Base-by-base conservation (phyloP, 2,888 invertebrate species). In the Agonopterix alstromeriana region DNA sequence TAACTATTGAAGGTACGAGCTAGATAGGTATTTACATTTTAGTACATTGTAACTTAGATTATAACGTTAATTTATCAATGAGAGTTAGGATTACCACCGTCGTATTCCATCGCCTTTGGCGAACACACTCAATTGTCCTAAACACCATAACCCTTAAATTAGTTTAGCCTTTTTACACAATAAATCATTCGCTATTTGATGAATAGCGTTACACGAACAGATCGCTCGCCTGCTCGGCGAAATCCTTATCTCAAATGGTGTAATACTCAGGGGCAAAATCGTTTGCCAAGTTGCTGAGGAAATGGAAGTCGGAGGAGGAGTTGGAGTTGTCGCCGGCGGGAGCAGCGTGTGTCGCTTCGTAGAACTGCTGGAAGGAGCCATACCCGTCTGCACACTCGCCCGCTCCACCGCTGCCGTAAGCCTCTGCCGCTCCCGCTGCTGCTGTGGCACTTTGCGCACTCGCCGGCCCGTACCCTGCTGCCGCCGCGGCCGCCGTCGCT, bases 251-350 rank as follows among this genome's bases (percentile, higher is more conserved):
- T 89, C 89, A 90, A 82, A 90, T 90, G 75, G 89, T 89, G 79
- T 97, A 97, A 79, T 97, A 97, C 80, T 97, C 97, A 8, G 97
- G 97, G 12, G 95, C 95, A 77, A 97, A 97, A 77, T 97, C 97
- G 77, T 96, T 97, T 56, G 97, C 96, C 70, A 97, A 90, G 77
- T 95, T 97, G 83, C 96, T 96, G 55, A 97, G 91, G 78, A 97
- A 97, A 81, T 97, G 97, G 83, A 97, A 97, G 82, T 97, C 97
- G 35, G 97, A 96, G n/a, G 96, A 96, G 74, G 95, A 95, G 77
- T 96, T 96, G 63, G 95, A 95, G 82, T 95, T 95, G 66, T 96
- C 95, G 45, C 94, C 92, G 14, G 91, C 67, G 38, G 88, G 84
- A 4, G 90, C 73, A 49, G 88, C 83, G 67, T 90, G 88, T 51